Evolutionary conservation across 2,888 invertebrate species (phyloP).

Genomic region (Hydrotaea diabolus): DNA sequence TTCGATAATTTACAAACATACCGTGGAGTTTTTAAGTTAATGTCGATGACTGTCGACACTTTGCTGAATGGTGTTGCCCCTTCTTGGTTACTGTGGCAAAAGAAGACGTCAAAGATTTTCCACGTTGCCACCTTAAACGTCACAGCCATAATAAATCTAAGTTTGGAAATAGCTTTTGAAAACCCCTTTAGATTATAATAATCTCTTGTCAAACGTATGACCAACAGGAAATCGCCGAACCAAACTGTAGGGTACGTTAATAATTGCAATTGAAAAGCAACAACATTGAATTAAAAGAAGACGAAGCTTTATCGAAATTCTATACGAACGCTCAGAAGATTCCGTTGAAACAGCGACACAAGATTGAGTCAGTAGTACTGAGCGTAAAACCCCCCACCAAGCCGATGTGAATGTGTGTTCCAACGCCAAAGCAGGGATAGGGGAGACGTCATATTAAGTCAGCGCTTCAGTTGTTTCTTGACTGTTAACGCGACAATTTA

Average conservation of each 20-base stretch:
- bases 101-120: no score
- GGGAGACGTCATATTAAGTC: not conserved
- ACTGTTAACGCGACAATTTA: conserved; percentile 40
- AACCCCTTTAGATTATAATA: no score
- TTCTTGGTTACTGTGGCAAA: no score
- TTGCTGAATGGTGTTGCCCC: no score
- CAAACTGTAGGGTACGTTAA: not conserved
- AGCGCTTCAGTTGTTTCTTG: conserved; percentile 40
- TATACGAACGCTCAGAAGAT: conserved; percentile 10
- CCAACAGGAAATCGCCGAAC: not conserved
- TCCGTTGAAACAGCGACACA: not conserved
- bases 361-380: conserved; percentile 4
- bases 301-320: conserved; percentile 59
- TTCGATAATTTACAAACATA: no score
- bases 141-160: no score
- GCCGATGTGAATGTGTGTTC: no score
- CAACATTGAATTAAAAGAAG: conserved; percentile 24
- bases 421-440: not conserved
- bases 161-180: no score
- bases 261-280: conserved; percentile 5
- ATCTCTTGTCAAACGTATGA: no score
- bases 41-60: no score
- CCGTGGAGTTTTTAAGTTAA: no score
- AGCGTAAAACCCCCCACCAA: not conserved
- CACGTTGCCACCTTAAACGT: no score